phyloP scores from a whole-genome alignment of 1,140 invertebrate species.

The Cyclargus thomasi region DNA sequence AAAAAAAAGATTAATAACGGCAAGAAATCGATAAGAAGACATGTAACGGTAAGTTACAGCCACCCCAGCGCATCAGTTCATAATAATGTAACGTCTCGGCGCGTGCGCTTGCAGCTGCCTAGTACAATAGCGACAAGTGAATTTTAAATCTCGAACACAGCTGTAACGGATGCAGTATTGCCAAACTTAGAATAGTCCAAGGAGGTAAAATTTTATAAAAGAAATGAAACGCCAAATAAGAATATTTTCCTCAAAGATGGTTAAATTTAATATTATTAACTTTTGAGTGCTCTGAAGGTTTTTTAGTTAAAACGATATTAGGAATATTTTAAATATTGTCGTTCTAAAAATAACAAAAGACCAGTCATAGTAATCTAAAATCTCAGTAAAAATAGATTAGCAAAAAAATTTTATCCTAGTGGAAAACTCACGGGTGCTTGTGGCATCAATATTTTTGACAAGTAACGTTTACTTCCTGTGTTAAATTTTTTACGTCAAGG shows the following conservation, averaged over 20 bases:
- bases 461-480: background rate
- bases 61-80: conserved; percentile 24
- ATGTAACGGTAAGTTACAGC: conserved; percentile 10
- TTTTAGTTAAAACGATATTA: too few species aligned
- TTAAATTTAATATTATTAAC: too few species aligned
- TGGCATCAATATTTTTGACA: background rate
- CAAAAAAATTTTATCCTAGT: too few species aligned
- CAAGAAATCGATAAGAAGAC: conserved; percentile 5
- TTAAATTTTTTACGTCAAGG: background rate
- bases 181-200: background rate
- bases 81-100: conserved; percentile 34
- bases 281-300: too few species aligned
- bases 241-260: too few species aligned
- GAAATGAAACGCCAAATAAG: too few species aligned
- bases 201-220: background rate
- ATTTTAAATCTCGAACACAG: conserved; percentile 33
- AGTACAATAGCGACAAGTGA: conserved; percentile 30
- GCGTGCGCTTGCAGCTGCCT: conserved; percentile 31
- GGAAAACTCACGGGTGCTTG: background rate
- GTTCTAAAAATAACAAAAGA: too few species aligned
- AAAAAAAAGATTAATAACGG: conserved; percentile 4
- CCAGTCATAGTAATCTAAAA: too few species aligned
- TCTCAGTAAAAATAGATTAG: too few species aligned
- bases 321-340: too few species aligned
- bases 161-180: conserved; percentile 21